Base-by-base conservation (phyloP, 2,888 invertebrate genomes). In the Drosophila prostipennis region DNA sequence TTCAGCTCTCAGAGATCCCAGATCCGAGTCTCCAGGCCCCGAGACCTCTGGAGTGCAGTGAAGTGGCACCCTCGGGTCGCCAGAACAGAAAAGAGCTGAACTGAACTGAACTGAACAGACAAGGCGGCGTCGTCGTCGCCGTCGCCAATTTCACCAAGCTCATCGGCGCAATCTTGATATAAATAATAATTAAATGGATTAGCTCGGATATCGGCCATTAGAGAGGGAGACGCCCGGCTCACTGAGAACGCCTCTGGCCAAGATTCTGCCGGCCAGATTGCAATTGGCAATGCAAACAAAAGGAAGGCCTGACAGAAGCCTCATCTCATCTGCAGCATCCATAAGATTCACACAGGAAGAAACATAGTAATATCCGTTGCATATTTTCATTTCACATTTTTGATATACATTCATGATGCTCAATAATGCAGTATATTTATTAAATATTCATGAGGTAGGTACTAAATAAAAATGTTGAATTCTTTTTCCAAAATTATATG, bases 171-270 rank as follows among this genome's bases (percentile, higher is more conserved):
- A 81, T 80, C 88, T 79, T 72, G 81, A 84, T 84, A 84, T 84
- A 83, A 84, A 88, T 86, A 84, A 84, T 84, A 84, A 88, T 84
- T 84, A 88, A 88, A 87, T 84, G 79, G 88, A 84, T 84, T 88
- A 84, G 73, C 75, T 63, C 16, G 64, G 64, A 71, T 71, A 71
- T 71, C 72, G 87, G 57, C 77, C 82, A 82, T 82, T 82, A 82
- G 82, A 77, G 69, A 82, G 68, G 51, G 55, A 42, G 42, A 29
- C 43, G 34, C 39, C 65, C 63, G 75, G 69, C 51, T 53, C 26
- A 37, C 52, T 46, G 60, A 67, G 60, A 73, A 74, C 77, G 76
- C 79, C 81, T 64, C 42, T 56, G 65, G 79, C 63, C 52, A 73
- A 83, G 84, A 74, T 80, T 67, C 73, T 48, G 55, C 40, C 49